phyloP scores from a whole-genome alignment of 2,113 vertebrate genomes.

The Myiagra hebetior region DNA sequence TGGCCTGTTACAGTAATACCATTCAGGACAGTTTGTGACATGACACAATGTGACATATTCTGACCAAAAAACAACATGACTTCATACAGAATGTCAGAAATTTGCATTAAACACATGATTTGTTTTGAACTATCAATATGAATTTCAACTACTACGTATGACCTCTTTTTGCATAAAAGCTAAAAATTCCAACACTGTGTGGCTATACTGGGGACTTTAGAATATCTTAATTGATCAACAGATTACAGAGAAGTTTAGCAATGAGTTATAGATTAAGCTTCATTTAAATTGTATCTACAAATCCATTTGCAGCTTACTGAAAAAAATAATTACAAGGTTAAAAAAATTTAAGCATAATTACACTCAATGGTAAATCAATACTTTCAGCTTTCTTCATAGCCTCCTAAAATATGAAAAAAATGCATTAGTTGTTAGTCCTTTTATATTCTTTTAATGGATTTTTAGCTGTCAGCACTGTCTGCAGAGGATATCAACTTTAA shows the following conservation, averaged over 20 bases:
- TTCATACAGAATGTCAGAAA: conserved; percentile 29
- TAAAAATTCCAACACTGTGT: not conserved
- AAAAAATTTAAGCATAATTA: not conserved
- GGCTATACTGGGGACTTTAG: not conserved
- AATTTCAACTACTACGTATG: not conserved
- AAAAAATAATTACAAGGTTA: not conserved
- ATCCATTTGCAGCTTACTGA: not conserved
- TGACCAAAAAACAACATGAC: not conserved
- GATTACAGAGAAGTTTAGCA: not conserved
- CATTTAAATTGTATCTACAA: not conserved
- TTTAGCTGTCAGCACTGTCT: not conserved
- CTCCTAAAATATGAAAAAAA: not conserved
- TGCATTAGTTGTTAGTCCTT: not conserved
- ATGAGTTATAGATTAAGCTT: not conserved
- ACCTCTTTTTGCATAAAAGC: not conserved
- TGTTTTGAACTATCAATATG: conserved; percentile 1
- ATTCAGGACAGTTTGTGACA: not conserved
- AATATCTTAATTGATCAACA: not conserved
- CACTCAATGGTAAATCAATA: not conserved
- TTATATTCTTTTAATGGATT: not conserved
- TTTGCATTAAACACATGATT: not conserved
- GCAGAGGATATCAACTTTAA: not conserved
- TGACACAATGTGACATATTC: not conserved
- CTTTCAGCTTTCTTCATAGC: not conserved
- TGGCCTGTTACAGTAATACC: not conserved